phyloP scores from a whole-genome alignment of 2,888 invertebrate species.

The Horisme vitalbata region DNA sequence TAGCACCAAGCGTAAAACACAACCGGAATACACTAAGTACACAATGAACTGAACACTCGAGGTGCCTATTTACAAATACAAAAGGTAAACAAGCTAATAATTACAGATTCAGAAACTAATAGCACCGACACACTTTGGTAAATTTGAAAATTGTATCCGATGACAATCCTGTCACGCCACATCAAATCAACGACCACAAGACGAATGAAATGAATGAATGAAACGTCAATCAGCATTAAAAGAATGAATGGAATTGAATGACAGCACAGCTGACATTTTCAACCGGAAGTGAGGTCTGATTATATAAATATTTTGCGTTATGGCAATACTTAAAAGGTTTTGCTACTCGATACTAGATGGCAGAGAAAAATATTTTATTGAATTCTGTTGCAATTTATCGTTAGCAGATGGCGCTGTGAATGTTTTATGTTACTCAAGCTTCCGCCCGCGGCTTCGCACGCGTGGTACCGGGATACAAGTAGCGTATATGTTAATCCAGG shows the following conservation, averaged over 20 bases:
- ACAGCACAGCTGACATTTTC: not conserved
- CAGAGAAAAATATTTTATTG: not conserved
- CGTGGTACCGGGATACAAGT: too few species aligned
- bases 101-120: not conserved
- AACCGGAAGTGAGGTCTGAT: constrained; percentile 3
- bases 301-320: not conserved
- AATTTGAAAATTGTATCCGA: constrained; percentile 18
- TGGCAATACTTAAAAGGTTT: constrained; percentile 1
- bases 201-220: not conserved
- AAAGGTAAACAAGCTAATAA: not conserved
- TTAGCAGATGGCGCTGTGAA: not conserved
- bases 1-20: constrained; percentile 5
- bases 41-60: not conserved
- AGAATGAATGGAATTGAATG: too few species aligned
- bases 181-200: constrained; percentile 3
- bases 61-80: constrained; percentile 5
- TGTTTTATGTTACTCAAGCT: too few species aligned
- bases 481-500: too few species aligned
- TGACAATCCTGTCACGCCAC: constrained; percentile 1
- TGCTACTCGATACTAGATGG: constrained; percentile 18
- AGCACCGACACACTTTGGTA: constrained; percentile 14
- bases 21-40: not conserved
- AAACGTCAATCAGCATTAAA: not conserved
- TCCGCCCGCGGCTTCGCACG: too few species aligned
- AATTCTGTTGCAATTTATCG: too few species aligned